Evolutionary conservation across 2,797 vertebrate species (phyloP).

Genomic region (Parauchenoglanis ngamensis): DNA sequence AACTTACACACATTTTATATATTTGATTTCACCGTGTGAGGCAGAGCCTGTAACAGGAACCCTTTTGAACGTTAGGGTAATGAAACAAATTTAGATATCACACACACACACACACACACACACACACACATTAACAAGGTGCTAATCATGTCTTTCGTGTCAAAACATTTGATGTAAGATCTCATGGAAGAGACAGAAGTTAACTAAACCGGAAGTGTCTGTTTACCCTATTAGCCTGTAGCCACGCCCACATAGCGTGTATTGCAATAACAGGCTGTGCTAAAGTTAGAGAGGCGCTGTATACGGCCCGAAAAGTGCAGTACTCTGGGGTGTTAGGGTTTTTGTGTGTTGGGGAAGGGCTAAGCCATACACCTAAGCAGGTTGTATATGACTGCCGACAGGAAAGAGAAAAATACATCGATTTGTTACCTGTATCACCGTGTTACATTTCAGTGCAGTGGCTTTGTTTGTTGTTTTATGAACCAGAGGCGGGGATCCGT

Average conservation of each 20-base stretch:
- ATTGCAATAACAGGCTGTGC: not conserved
- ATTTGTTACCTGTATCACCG: slow-evolving; percentile 32
- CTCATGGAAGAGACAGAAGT: not conserved
- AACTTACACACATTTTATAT: too few species aligned
- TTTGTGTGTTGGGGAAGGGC: not conserved
- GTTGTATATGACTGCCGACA: not conserved
- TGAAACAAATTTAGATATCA: not conserved
- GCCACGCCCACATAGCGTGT: not conserved
- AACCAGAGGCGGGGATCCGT: slow-evolving; percentile 48
- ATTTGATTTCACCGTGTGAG: not conserved
- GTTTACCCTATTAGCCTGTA: not conserved
- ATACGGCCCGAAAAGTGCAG: not conserved
- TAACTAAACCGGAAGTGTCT: not conserved
- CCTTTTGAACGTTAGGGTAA: not conserved
- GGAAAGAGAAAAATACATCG: not conserved
- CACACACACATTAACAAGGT: slow-evolving; percentile 64
- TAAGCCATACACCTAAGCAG: not conserved
- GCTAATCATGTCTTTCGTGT: slow-evolving; percentile 67
- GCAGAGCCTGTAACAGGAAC: not conserved
- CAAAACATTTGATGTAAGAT: slow-evolving; percentile 75
- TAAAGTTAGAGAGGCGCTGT: not conserved
- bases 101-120: slow-evolving; percentile 4
- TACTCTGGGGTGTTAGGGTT: not conserved
- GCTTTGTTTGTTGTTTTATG: slow-evolving; percentile 50
- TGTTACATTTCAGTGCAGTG: not conserved